Conservation (phyloP, 1,140 invertebrate species). For the Papilio xuthus region DNA sequence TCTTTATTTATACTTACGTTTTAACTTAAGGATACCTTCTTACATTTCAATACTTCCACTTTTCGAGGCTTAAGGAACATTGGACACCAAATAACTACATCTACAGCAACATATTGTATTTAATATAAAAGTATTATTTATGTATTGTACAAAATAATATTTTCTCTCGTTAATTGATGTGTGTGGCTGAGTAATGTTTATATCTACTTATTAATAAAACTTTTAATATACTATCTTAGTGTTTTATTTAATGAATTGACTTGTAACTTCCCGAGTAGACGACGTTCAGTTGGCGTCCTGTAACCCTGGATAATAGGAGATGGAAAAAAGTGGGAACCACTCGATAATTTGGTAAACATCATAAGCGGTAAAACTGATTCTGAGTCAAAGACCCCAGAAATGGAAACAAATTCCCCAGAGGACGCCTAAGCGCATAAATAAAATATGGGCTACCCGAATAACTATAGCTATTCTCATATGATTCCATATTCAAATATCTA, state of each 20-base stretch:
- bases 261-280: neutral
- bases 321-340: too few relatives aligned
- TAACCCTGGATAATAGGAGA: too few relatives aligned
- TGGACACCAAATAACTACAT: conserved; percentile 52
- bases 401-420: too few relatives aligned
- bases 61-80: conserved; percentile 68
- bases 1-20: conserved; percentile 62
- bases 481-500: neutral
- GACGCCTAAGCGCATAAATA: neutral
- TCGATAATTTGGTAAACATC: too few relatives aligned
- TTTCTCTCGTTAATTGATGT: conserved; percentile 73
- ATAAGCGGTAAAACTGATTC: too few relatives aligned
- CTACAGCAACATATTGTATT: conserved; percentile 42
- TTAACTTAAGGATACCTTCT: conserved; percentile 69
- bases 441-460: neutral
- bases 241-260: conserved; percentile 45
- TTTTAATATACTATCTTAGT: conserved; percentile 67
- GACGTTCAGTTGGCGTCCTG: too few relatives aligned
- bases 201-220: conserved; percentile 79
- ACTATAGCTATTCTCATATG: neutral
- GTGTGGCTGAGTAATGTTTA: conserved; percentile 77
- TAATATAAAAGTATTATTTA: conserved; percentile 70
- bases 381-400: too few relatives aligned
- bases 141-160: conserved; percentile 75
- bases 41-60: conserved; percentile 70